These are phyloP conservation scores for Schmidtea mediterranea DNA, from an alignment of 1,140 invertebrate species.

Conservation along the genomic window DNA sequence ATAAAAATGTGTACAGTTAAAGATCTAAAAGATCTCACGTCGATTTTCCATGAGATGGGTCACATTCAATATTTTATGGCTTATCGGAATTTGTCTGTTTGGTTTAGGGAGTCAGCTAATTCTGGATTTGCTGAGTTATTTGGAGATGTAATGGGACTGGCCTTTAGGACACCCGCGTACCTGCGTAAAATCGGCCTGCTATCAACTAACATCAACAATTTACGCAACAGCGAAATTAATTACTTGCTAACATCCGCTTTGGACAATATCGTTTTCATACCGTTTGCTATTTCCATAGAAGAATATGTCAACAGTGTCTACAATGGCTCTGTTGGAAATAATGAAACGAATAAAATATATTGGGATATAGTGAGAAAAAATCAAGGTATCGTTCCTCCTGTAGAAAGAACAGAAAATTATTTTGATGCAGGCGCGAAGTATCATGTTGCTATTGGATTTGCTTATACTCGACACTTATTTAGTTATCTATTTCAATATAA, in stretches of 20 bases:
- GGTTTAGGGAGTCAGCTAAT: conserved; percentile 51
- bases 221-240: too few species aligned
- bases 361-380: conserved; percentile 23
- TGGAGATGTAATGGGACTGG: conserved; percentile 62
- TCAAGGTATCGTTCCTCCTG: conserved; percentile 19
- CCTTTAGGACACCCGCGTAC: too few species aligned
- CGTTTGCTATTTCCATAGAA: conserved; percentile 58
- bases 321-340: conserved; percentile 32
- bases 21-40: conserved; percentile 42
- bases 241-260: conserved; percentile 35
- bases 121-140: conserved; percentile 69
- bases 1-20: conserved; percentile 63
- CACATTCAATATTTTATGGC: conserved; percentile 50
- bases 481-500: conserved; percentile 67
- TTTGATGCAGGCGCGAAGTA: conserved; percentile 22
- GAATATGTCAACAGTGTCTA: conserved; percentile 62
- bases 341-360: conserved; percentile 27
- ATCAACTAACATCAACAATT: too few species aligned
- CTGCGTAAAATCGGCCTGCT: too few species aligned
- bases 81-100: conserved; percentile 36
- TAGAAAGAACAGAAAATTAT: conserved; percentile 12
- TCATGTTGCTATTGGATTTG: conserved; percentile 15
- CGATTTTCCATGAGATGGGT: conserved; percentile 57
- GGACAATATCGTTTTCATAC: conserved; percentile 57
- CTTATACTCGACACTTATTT: conserved; percentile 54